Conservation (phyloP, 2,888 invertebrate genomes). For the Eupithecia inturbata region DNA sequence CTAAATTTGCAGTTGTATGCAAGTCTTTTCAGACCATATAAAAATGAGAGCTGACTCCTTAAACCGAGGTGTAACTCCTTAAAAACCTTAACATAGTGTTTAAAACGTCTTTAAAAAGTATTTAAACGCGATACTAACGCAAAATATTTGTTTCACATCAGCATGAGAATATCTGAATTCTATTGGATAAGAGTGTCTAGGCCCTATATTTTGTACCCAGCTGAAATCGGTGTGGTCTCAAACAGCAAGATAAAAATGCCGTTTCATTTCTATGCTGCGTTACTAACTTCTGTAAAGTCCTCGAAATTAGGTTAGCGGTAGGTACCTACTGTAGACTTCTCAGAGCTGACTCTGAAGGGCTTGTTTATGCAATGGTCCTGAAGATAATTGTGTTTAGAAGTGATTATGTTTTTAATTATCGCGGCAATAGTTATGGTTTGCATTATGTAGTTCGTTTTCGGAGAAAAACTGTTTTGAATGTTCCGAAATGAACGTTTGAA, state of each 20-base stretch:
- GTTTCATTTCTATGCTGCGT: constrained; percentile 21
- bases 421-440: constrained; percentile 19
- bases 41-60: not conserved
- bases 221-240: not conserved
- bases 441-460: constrained; percentile 16
- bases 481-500: not conserved
- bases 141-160: not conserved
- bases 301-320: constrained; percentile 40
- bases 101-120: too few species aligned
- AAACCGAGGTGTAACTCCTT: not conserved
- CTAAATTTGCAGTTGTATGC: not conserved
- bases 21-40: not conserved
- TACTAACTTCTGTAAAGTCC: constrained; percentile 2
- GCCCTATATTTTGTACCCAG: not conserved
- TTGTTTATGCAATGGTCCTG: constrained; percentile 35
- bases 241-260: not conserved
- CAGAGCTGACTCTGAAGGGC: constrained; percentile 27
- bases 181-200: not conserved
- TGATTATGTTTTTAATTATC: constrained; percentile 36
- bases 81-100: not conserved
- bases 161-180: not conserved
- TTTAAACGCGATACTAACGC: not conserved
- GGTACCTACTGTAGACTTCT: constrained; percentile 28
- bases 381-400: constrained; percentile 32
- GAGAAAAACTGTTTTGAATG: constrained; percentile 19